A percentile compares a stretch with the other conserved stretches of the same genome.
Evolutionary conservation across 2,797 vertebrate genomes (phyloP).

Genomic region (Harpagifer antarcticus): DNA sequence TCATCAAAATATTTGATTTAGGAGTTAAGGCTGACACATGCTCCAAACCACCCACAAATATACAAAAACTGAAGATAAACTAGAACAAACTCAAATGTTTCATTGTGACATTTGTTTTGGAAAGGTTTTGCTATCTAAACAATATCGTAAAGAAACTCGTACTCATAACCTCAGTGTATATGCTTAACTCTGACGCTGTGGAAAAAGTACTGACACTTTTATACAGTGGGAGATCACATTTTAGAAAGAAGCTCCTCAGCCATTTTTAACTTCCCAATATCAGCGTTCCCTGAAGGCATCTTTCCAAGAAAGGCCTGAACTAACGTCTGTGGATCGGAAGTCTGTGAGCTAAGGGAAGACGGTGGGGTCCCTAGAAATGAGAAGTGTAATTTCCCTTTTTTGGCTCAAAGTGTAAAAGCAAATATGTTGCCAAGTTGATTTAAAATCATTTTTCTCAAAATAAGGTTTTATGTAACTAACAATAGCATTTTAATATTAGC

Average conservation of each 20-base stretch:
- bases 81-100: conserved; percentile 42
- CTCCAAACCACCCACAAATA: conserved; percentile 44
- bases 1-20: conserved; percentile 69
- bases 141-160: neutral
- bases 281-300: conserved; percentile 20
- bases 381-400: conserved; percentile 1
- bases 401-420: neutral
- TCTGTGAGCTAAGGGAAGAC: conserved; percentile 13
- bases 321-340: conserved; percentile 5
- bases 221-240: conserved; percentile 36
- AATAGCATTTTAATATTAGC: neutral
- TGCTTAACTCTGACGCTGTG: conserved; percentile 20
- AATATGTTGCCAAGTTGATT: conserved; percentile 7
- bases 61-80: conserved; percentile 26
- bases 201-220: conserved; percentile 28
- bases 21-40: conserved; percentile 43
- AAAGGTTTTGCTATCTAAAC: conserved; percentile 49
- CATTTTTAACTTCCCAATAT: conserved; percentile 31
- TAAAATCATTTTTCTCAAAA: neutral
- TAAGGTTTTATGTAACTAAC: neutral
- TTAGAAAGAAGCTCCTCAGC: conserved; percentile 44
- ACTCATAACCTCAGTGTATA: neutral
- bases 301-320: conserved; percentile 5
- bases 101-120: conserved; percentile 53
- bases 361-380: neutral